Base-by-base conservation (phyloP, 2,888 invertebrate species). In the Microplitis deprimator region DNA sequence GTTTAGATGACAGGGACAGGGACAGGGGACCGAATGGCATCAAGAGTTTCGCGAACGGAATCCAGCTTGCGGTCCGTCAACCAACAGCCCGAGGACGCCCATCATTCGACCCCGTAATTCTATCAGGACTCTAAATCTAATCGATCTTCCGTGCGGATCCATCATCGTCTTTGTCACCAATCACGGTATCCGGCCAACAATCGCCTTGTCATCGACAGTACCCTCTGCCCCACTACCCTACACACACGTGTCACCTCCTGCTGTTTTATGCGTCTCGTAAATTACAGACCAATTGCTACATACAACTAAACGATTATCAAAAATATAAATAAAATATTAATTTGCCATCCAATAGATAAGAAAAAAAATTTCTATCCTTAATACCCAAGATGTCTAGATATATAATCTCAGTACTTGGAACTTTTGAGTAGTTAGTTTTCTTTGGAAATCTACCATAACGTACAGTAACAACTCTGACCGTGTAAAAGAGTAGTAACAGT, bases 101-200 rank as follows among this genome's bases (percentile, higher is more conserved):
- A 50, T 13, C 50, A 50, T 50, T 50, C 50, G 50, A 50, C 13
- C 50, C 50, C 50, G 50, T 70, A 76, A 76, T 76, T 69, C 75
- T 76, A 76, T 75, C 75, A 64, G 50, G 17, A 13, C 50, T 50
- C 50, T 50, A 13, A 50, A 68, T 75, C 62, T 59, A 64, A 76
- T 76, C 75, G 75, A 65, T 70, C 60, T 61, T 64, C 50, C 10
- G 50, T 13, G 50, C 50, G 50, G 8, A 50, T 50, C 62, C 75
- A 76, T 70, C 70, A 70, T 65, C 75, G 64, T 75, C 69, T 75
- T 65, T 50, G 64, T 75, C 75, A 69, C 75, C 75, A 75, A 75
- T 75, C 75, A 70, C 69, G 29, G 10, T 50, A 50, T 50, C 50
- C 50, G 50, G 13, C 10, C 50, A 50, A 61, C 62, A 64, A 70